Conservation (phyloP, 1,140 invertebrate species). For the Theocolax elegans region DNA sequence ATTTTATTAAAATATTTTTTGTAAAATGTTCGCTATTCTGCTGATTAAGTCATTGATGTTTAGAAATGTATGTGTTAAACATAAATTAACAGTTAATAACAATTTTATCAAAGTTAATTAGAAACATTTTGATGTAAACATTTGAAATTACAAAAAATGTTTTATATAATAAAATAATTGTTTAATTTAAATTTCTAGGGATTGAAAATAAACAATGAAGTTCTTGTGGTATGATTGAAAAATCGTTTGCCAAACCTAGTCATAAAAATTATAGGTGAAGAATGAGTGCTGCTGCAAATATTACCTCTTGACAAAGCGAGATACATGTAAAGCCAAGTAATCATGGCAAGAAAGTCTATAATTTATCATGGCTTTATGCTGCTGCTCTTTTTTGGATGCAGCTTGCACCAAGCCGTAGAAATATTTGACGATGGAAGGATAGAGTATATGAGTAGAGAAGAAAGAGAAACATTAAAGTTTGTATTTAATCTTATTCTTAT, state of each 20-base stretch:
- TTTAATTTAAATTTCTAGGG: constrained; percentile 10
- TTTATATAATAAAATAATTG: too few species aligned
- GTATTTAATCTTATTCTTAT: constrained; percentile 38
- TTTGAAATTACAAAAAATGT: too few species aligned
- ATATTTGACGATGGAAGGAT: constrained; percentile 57
- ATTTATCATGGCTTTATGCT: constrained; percentile 50
- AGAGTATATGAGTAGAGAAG: constrained; percentile 71
- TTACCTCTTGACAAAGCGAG: constrained; percentile 59
- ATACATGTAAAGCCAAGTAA: constrained; percentile 46
- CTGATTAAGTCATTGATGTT: too few species aligned
- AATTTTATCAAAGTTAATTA: too few species aligned
- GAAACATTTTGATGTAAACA: too few species aligned
- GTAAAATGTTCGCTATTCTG: too few species aligned
- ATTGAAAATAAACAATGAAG: neutral
- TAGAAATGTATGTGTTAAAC: too few species aligned
- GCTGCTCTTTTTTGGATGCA: constrained; percentile 53
- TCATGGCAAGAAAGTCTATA: constrained; percentile 54
- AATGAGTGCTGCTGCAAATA: constrained; percentile 48
- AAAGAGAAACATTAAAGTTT: constrained; percentile 70
- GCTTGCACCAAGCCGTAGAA: constrained; percentile 45
- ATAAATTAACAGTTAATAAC: too few species aligned
- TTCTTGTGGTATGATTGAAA: neutral
- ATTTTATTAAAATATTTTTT: neutral
- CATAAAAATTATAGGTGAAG: constrained; percentile 20
- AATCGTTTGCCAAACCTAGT: constrained; percentile 32